A percentile compares a stretch with the other conserved stretches of the same genome.
Conservation (phyloP, 2,888 invertebrate genomes). For the Cephus nigrinus region DNA sequence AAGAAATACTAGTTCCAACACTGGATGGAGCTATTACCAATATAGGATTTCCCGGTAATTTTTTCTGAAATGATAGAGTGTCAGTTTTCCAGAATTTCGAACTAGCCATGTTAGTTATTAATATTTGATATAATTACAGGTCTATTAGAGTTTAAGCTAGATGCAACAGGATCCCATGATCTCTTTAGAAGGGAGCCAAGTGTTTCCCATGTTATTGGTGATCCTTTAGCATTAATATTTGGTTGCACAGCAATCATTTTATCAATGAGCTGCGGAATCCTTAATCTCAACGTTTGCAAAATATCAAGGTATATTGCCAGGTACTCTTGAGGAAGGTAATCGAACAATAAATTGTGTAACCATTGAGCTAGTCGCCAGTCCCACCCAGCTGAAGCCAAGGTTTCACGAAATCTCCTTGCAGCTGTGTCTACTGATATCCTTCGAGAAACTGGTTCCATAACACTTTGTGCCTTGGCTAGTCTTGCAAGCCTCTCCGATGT, state of each 20-base stretch:
- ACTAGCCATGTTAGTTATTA: not conserved
- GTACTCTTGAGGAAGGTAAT: constrained; percentile 74
- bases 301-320: constrained; percentile 82
- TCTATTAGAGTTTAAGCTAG: constrained; percentile 72
- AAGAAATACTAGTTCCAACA: constrained; percentile 64
- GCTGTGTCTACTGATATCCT: constrained; percentile 79
- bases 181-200: constrained; percentile 75
- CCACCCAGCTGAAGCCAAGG: constrained; percentile 80
- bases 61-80: constrained; percentile 66
- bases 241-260: constrained; percentile 75
- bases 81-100: not conserved
- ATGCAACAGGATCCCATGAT: constrained; percentile 80
- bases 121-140: constrained; percentile 66
- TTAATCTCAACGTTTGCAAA: constrained; percentile 76
- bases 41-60: constrained; percentile 77
- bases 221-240: constrained; percentile 65
- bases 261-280: constrained; percentile 79
- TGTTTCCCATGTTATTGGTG: constrained; percentile 72
- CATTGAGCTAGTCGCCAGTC: constrained; percentile 79
- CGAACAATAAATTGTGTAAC: constrained; percentile 79
- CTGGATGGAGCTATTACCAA: constrained; percentile 74
- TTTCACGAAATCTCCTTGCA: constrained; percentile 74
- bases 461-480: constrained; percentile 71
- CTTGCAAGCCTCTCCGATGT: constrained; percentile 76
- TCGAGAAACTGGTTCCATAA: constrained; percentile 77